Evolutionary conservation across 2,888 invertebrate species (phyloP).

Genomic region (Folsomia candida): DNA sequence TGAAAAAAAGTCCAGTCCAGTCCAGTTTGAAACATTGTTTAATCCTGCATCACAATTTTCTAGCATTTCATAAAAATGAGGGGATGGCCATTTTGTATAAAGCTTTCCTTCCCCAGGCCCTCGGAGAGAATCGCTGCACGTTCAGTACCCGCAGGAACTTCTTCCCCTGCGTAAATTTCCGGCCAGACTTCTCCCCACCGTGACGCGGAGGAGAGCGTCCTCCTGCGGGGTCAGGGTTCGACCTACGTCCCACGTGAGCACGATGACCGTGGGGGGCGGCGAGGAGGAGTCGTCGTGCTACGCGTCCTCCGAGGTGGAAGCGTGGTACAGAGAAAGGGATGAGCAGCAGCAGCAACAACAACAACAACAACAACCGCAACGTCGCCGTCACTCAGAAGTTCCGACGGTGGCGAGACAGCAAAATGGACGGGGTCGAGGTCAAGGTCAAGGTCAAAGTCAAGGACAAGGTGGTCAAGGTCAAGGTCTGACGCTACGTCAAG

Average conservation of each 20-base stretch:
- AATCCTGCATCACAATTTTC: no score
- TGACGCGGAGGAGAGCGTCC: no score
- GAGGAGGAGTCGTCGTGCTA: background rate
- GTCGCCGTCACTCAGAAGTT: no score
- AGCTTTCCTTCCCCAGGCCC: background rate
- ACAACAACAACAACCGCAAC: conserved; percentile 9
- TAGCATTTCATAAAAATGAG: background rate
- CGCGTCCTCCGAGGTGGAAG: background rate
- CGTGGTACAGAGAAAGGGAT: background rate
- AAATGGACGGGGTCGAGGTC: no score
- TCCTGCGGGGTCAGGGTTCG: no score
- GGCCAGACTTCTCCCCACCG: background rate
- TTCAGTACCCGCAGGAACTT: background rate
- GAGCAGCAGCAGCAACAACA: background rate
- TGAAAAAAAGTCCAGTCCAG: no score
- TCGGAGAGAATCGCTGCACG: background rate
- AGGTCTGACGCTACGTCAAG: no score
- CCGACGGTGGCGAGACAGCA: no score
- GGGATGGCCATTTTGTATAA: no score
- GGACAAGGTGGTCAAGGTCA: no score
- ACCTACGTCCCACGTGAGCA: background rate
- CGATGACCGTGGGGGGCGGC: background rate
- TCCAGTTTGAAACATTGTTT: no score
- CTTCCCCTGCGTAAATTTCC: background rate
- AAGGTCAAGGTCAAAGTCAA: no score